Percentiles rank a stretch among this genome's conserved stretches.
Evolutionary conservation across 1,140 invertebrate species (phyloP).

Genomic region (Dendrolimus punctatus): DNA sequence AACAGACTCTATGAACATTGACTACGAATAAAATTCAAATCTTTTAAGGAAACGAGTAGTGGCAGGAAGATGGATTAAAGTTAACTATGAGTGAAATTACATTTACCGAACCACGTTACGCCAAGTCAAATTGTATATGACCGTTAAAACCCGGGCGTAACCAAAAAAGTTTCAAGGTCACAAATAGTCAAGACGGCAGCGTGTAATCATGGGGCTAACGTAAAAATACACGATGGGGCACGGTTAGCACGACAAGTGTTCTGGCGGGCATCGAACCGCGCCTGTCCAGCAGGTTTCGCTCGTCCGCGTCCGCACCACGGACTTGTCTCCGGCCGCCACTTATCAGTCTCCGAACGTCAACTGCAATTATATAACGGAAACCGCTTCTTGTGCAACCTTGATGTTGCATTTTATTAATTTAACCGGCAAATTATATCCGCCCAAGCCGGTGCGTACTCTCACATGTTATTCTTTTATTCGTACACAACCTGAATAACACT

Average conservation of each 20-base stretch:
- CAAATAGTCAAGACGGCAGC: conserved; percentile 7
- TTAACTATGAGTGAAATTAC: too few species aligned
- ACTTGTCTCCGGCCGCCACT: conserved; percentile 8
- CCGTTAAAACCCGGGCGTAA: conserved; percentile 3
- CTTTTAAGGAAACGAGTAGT: not conserved
- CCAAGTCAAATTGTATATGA: not conserved
- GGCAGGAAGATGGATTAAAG: not conserved
- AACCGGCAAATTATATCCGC: not conserved
- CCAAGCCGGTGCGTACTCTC: too few species aligned
- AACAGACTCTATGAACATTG: not conserved
- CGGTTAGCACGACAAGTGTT: conserved; percentile 17
- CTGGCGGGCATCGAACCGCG: conserved; percentile 22
- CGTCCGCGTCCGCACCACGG: conserved; percentile 1
- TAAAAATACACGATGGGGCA: conserved; percentile 16
- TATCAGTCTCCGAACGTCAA: conserved; percentile 19
- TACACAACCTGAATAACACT: not conserved
- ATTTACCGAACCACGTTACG: too few species aligned
- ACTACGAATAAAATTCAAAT: not conserved
- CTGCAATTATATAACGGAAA: conserved; percentile 24
- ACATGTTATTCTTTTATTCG: too few species aligned
- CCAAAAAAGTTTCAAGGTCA: conserved; percentile 17
- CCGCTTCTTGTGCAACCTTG: conserved; percentile 9
- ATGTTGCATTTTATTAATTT: conserved; percentile 10
- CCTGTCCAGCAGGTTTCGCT: conserved; percentile 21
- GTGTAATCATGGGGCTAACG: conserved; percentile 9